Base-by-base conservation (phyloP, 2,797 vertebrate genomes). In the Denticeps clupeoides region DNA sequence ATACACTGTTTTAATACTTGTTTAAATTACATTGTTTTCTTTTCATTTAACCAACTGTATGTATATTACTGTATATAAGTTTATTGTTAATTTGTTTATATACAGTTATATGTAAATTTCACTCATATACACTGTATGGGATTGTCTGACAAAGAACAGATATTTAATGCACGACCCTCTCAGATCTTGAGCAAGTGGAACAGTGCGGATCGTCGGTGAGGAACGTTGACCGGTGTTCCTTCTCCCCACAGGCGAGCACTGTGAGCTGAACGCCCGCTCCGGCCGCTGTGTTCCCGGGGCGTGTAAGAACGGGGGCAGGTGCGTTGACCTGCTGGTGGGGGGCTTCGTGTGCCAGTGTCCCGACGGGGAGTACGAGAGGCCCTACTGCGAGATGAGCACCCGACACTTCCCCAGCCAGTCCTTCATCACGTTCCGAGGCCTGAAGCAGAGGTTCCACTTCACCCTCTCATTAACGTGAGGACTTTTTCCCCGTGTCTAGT, bases 311-410 rank as follows among this genome's bases (percentile, higher is more conserved):
- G 88, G 88, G 2, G 89, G 86, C 4, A 84, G 76, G 9, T 91
- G 89, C 0, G 70, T 91, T 55, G 87, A 91, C 69, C 80, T 91
- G 47, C 84, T 91, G 42, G 69, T 90, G 0, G 89, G 88, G 1
- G 89, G 89, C 24, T 90, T 91, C 70, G 80, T 78, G 68, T 91
- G 88, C 1, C 80, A 87, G 65, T 91, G 89, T 25, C 86, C 86
- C 0, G 70, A 84, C 0, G 86, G 84, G 0, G 83, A 74, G 47
- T 90, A 70, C 0, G 82, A 90, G 74, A 69, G 77, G 58, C 89
- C 88, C 0, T 91, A 85, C 70, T 91, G 88, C 0, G 80, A 87
- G 67, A 82, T 90, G 78, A 84, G 80, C 63, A 82, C 89, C 4
- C 72, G 87, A 56, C 89, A 82, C 75, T 91, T 91, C 60, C 87